phyloP scores from a whole-genome alignment of 2,113 vertebrate species.

The Porphyrio hochstetteri region DNA sequence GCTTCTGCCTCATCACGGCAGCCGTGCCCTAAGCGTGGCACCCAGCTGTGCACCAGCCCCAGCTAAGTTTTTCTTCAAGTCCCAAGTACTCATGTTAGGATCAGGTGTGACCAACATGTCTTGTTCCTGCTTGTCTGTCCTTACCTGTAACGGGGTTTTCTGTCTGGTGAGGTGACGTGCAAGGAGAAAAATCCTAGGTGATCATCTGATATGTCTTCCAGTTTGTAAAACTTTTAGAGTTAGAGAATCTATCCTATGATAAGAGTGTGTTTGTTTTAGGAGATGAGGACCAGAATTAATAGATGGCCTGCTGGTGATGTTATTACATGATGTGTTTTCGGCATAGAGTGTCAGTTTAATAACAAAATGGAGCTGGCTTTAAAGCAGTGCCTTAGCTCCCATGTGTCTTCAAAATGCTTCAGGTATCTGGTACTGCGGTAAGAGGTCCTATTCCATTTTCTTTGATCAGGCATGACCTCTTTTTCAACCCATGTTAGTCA shows the following conservation, averaged over 20 bases:
- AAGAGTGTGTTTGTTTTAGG: neutral
- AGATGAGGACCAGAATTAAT: neutral
- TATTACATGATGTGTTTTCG: neutral
- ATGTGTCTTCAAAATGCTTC: neutral
- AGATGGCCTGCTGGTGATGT: neutral
- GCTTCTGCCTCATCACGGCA: neutral
- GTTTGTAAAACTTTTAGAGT: neutral
- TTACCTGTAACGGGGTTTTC: neutral
- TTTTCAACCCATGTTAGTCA: neutral
- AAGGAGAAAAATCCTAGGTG: neutral
- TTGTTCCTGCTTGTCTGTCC: neutral
- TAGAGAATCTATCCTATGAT: neutral
- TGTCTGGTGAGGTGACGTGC: neutral
- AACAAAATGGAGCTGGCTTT: neutral
- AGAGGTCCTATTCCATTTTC: neutral
- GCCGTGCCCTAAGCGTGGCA: rapidly evolving
- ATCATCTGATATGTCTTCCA: neutral
- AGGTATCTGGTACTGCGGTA: neutral
- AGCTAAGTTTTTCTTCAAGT: neutral
- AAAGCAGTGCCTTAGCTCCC: neutral
- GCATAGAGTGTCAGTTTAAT: neutral
- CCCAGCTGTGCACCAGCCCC: neutral
- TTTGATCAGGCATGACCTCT: neutral
- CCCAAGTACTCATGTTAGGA: neutral
- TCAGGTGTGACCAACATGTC: neutral